phyloP scores from a whole-genome alignment of 2,888 invertebrate species.

The Tipula lateralis region DNA sequence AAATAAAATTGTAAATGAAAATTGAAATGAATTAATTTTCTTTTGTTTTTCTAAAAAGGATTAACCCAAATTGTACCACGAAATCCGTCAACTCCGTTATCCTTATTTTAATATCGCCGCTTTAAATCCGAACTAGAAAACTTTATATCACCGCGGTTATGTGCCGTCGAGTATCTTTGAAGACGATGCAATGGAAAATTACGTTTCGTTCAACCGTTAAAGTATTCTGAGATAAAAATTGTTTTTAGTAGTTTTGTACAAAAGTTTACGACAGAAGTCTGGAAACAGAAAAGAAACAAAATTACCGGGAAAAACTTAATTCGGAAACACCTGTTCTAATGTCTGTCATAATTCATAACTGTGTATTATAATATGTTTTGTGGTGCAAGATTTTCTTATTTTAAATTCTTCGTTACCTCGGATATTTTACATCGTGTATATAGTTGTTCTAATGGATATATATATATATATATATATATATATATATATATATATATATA shows the following conservation, averaged over 20 bases:
- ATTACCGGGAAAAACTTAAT: not conserved
- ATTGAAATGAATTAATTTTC: not conserved
- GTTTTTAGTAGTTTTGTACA: not conserved
- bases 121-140: not conserved
- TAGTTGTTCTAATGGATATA: too few species aligned
- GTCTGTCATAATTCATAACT: slow-evolving; percentile 3
- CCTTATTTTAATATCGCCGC: not conserved
- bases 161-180: not conserved
- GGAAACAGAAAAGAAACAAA: not conserved
- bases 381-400: not conserved
- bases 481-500: too few species aligned
- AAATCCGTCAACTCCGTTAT: not conserved
- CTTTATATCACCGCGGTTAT: not conserved
- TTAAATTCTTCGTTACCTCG: not conserved
- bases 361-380: not conserved
- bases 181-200: too few species aligned
- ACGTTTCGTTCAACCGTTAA: not conserved
- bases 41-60: not conserved
- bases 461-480: too few species aligned
- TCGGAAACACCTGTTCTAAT: slow-evolving; percentile 4
- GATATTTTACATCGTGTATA: not conserved
- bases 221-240: not conserved
- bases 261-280: not conserved
- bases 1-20: not conserved
- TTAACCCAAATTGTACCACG: not conserved